Conservation (phyloP, 2,797 vertebrate species). For the Ciconia nigra region DNA sequence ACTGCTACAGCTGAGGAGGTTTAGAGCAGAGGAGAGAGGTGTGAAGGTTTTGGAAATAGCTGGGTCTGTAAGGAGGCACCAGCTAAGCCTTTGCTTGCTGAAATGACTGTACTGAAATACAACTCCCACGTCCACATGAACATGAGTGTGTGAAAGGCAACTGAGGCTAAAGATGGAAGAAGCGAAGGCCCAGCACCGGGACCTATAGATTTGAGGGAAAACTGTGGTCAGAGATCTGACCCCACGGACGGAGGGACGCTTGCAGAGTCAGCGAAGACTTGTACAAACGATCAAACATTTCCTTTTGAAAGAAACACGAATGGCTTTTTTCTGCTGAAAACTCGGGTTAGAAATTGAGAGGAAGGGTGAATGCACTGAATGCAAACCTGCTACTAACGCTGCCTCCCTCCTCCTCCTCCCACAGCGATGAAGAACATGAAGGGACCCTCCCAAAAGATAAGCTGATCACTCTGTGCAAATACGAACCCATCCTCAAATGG, state of each 20-base stretch:
- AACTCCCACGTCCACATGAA: accelerated
- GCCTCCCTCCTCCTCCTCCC: background rate
- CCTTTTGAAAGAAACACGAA: background rate
- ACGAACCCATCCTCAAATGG: conserved; percentile 90
- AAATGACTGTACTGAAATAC: background rate
- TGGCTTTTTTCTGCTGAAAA: background rate
- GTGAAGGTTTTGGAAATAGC: background rate
- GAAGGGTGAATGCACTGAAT: background rate
- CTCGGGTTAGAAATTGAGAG: background rate
- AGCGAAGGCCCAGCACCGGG: background rate
- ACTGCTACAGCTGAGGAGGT: background rate
- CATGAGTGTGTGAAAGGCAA: background rate
- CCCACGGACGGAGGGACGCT: background rate
- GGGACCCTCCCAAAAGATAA: conserved; percentile 85
- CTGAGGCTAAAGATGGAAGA: background rate
- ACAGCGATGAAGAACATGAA: conserved; percentile 87
- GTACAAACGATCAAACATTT: background rate
- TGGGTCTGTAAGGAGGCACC: background rate
- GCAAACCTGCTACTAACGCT: background rate
- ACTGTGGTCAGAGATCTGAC: background rate
- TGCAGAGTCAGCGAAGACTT: background rate
- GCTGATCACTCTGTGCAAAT: conserved; percentile 90
- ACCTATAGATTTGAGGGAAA: background rate
- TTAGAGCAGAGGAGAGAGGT: background rate
- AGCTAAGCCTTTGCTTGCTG: background rate